A percentile compares a stretch with the other conserved stretches of the same genome.
Conservation (phyloP, 1,140 invertebrate genomes). For the Bombus impatiens region DNA sequence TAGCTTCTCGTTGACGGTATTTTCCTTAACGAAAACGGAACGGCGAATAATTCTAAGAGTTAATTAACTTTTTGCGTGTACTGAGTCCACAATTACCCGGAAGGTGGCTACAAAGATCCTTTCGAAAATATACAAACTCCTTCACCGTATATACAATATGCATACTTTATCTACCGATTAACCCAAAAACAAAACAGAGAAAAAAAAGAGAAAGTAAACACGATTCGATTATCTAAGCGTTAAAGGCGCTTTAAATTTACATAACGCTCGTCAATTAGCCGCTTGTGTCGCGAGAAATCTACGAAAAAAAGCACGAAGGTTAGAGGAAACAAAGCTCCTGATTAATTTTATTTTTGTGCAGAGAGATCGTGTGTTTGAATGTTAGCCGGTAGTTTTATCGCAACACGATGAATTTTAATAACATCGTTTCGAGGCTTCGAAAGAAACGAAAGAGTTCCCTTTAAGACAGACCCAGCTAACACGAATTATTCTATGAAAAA, state of each 20-base stretch:
- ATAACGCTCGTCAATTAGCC: background rate
- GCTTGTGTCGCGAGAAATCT: background rate
- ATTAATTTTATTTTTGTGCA: background rate
- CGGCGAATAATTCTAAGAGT: slow-evolving; percentile 39
- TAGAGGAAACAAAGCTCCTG: background rate
- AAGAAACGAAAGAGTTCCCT: too few relatives aligned
- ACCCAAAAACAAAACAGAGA: background rate
- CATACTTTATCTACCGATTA: background rate
- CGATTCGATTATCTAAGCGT: background rate
- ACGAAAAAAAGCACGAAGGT: background rate
- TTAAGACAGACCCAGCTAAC: too few relatives aligned
- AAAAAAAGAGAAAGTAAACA: too few relatives aligned
- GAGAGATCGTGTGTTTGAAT: background rate
- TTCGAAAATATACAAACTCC: background rate
- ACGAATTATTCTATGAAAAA: too few relatives aligned
- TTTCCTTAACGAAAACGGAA: slow-evolving; percentile 37
- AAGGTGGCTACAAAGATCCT: background rate
- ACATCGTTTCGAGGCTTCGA: background rate
- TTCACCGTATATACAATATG: background rate
- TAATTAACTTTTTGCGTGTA: slow-evolving; percentile 57
- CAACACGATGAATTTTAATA: background rate
- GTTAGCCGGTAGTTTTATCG: background rate
- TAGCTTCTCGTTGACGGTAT: slow-evolving; percentile 1
- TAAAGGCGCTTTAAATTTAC: background rate
- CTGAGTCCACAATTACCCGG: background rate